These are phyloP conservation scores for Corydoras sp. DNA, from an alignment of 2,113 vertebrate species.

Conservation along the genomic window DNA sequence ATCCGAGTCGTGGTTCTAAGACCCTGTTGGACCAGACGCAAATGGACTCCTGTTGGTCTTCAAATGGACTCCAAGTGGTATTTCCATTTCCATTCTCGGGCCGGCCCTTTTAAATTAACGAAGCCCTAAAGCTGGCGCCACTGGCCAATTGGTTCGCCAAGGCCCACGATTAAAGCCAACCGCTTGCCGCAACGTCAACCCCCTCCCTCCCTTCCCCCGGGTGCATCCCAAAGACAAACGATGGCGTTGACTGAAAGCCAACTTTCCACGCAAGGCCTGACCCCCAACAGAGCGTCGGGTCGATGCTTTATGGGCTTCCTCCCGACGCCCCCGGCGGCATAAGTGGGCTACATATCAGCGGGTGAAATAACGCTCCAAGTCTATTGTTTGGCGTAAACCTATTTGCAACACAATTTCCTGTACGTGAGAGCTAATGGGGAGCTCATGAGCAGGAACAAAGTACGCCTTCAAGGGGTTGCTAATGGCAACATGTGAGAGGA, in stretches of 20 bases:
- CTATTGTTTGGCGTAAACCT: not conserved
- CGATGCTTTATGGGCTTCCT: not conserved
- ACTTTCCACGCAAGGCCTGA: slow-evolving; percentile 8
- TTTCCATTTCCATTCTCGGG: too few relatives aligned
- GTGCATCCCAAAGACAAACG: too few relatives aligned
- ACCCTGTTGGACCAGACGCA: too few relatives aligned
- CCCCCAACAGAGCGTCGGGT: not conserved
- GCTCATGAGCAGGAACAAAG: slow-evolving; percentile 53
- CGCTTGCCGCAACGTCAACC: too few relatives aligned
- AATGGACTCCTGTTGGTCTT: too few relatives aligned
- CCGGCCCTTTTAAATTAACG: too few relatives aligned
- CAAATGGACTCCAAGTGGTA: too few relatives aligned
- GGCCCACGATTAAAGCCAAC: too few relatives aligned
- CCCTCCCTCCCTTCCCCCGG: too few relatives aligned
- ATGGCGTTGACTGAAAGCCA: not conserved
- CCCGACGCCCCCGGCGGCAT: not conserved
- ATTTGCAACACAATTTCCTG: slow-evolving; percentile 10
- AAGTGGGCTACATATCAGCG: not conserved
- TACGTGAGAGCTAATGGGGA: slow-evolving; percentile 27
- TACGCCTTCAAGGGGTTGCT: slow-evolving; percentile 73
- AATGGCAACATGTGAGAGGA: slow-evolving; percentile 71
- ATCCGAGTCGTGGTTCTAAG: too few relatives aligned
- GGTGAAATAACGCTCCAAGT: not conserved
- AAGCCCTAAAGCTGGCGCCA: too few relatives aligned
- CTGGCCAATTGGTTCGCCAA: too few relatives aligned